These are phyloP conservation scores for Acanthornis magna DNA, from an alignment of 2,797 vertebrate species.

Conservation along the genomic window DNA sequence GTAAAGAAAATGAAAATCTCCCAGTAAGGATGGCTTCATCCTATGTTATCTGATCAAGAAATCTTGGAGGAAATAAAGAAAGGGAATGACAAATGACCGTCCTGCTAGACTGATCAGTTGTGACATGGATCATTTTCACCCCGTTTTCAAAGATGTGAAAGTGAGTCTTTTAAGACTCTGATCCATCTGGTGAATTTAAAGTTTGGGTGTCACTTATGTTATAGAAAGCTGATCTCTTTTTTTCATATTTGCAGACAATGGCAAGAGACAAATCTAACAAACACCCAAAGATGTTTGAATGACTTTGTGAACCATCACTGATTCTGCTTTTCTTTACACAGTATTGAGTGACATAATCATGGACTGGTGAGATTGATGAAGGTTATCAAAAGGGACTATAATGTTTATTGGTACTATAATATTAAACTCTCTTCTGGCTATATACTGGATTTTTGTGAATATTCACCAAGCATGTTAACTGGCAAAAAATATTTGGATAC, in stretches of 20 bases:
- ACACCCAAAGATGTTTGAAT: background rate
- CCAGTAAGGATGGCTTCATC: background rate
- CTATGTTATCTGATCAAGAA: background rate
- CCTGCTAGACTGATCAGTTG: background rate
- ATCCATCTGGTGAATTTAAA: background rate
- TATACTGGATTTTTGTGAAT: background rate
- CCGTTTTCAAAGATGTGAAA: background rate
- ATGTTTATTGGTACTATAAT: background rate
- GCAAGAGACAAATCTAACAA: background rate
- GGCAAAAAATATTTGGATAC: background rate
- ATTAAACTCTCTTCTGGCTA: background rate
- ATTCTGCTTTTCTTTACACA: background rate
- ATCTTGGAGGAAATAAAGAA: background rate
- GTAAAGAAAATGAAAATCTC: background rate
- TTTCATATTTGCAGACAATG: background rate
- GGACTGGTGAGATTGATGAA: background rate
- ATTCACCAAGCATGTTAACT: background rate
- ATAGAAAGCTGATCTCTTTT: background rate
- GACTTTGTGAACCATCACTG: background rate
- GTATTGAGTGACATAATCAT: background rate
- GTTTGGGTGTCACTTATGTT: background rate
- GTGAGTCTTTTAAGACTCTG: background rate
- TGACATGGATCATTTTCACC: background rate
- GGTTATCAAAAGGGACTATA: background rate
- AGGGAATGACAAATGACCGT: background rate